These are phyloP conservation scores for Siphlonurus alternatus DNA, from an alignment of 2,888 invertebrate species.

Conservation along the genomic window DNA sequence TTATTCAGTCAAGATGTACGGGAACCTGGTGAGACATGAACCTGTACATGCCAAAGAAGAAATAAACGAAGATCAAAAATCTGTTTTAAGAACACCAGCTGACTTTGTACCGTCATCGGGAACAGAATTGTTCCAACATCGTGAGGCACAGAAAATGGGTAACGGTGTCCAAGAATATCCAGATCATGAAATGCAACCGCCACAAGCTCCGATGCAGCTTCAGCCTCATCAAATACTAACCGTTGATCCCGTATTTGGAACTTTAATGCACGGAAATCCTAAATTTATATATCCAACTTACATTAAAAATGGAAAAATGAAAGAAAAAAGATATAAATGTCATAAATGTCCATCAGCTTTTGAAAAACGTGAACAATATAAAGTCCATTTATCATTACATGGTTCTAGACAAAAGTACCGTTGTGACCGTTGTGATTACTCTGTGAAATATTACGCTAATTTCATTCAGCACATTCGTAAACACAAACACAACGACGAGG, in stretches of 20 bases:
- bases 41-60: conserved; percentile 31
- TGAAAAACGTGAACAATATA: conserved; percentile 69
- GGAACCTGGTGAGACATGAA: conserved; percentile 49
- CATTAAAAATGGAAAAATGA: conserved; percentile 52
- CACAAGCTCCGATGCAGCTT: not conserved
- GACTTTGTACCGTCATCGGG: conserved; percentile 35
- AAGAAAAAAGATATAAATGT: conserved; percentile 65
- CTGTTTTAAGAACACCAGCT: not conserved
- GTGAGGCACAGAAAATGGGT: conserved; percentile 32
- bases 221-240: conserved; percentile 15
- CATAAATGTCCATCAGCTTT: conserved; percentile 77
- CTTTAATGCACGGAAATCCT: conserved; percentile 54
- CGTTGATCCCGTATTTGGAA: conserved; percentile 49
- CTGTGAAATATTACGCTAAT: conserved; percentile 72
- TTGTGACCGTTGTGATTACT: conserved; percentile 73
- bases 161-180: not conserved
- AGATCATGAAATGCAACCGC: not conserved
- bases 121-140: conserved; percentile 45
- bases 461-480: conserved; percentile 67
- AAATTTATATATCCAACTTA: conserved; percentile 60
- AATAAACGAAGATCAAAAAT: not conserved
- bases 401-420: conserved; percentile 68
- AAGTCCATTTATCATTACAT: conserved; percentile 63
- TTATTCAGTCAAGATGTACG: conserved; percentile 48
- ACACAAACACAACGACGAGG: conserved; percentile 53